Evolutionary conservation across 2,888 invertebrate genomes (phyloP).

Genomic region (Volucella zonaria): DNA sequence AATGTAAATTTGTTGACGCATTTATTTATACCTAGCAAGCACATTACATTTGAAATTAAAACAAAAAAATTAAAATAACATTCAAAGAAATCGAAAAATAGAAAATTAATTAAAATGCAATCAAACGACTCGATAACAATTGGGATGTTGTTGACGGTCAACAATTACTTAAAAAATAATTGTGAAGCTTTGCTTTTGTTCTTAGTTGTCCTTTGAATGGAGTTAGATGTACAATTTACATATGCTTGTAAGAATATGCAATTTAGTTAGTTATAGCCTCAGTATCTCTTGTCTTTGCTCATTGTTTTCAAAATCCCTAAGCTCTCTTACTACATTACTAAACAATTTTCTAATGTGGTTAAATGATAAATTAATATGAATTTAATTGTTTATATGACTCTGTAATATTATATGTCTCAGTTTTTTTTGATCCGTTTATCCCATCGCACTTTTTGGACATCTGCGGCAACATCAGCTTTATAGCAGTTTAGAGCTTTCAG

Average conservation of each 20-base stretch:
- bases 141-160: conserved; percentile 55
- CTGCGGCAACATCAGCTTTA: too few relatives aligned
- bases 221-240: conserved; percentile 4
- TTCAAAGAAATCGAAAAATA: neutral
- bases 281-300: conserved; percentile 14
- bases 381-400: conserved; percentile 22
- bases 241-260: conserved; percentile 12
- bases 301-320: neutral
- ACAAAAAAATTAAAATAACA: neutral
- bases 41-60: conserved; percentile 19
- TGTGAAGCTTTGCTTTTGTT: conserved; percentile 63
- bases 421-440: too few relatives aligned
- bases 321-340: neutral
- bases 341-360: conserved; percentile 23
- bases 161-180: conserved; percentile 56
- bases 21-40: conserved; percentile 75
- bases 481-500: too few relatives aligned
- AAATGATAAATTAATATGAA: conserved; percentile 46
- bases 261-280: conserved; percentile 46
- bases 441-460: too few relatives aligned
- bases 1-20: conserved; percentile 81
- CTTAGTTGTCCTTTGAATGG: conserved; percentile 22
- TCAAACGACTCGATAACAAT: conserved; percentile 14
- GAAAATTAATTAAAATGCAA: neutral
- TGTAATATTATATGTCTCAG: too few relatives aligned